phyloP scores from a whole-genome alignment of 1,140 invertebrate genomes.

The Pseudomyrmex dendroicus region DNA sequence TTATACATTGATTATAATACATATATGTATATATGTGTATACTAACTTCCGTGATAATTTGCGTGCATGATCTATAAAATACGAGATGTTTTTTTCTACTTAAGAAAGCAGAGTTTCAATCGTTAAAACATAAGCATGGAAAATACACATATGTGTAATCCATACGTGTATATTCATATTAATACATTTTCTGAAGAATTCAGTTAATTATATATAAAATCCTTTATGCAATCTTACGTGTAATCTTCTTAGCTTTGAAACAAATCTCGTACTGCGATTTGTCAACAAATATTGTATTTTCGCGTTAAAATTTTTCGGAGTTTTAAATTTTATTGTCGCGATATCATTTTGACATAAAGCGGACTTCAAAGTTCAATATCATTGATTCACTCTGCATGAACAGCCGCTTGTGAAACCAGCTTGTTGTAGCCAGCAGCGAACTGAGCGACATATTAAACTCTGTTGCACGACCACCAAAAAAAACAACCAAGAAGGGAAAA shows the following conservation, averaged over 20 bases:
- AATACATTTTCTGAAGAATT: not conserved
- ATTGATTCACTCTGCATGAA: not conserved
- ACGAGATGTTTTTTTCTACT: constrained; percentile 25
- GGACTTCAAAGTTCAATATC: not conserved
- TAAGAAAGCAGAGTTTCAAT: constrained; percentile 37
- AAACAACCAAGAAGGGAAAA: too few relatives aligned
- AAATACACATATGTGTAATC: not conserved
- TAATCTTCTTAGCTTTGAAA: not conserved
- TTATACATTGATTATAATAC: not conserved
- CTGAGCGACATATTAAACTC: not conserved
- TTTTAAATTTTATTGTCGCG: not conserved
- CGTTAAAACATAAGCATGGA: not conserved
- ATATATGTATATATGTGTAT: not conserved
- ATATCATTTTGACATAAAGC: not conserved
- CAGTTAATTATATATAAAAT: constrained; percentile 11
- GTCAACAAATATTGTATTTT: too few relatives aligned
- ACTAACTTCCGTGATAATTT: constrained; percentile 57
- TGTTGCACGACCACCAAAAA: constrained; percentile 17
- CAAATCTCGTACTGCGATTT: not conserved
- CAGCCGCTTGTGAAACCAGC: not conserved
- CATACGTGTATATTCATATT: not conserved
- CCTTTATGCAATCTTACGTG: too few relatives aligned
- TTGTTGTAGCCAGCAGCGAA: not conserved
- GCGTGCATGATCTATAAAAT: constrained; percentile 24
- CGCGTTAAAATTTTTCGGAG: not conserved